A percentile compares a stretch with the other conserved stretches of the same genome.
phyloP scores from a whole-genome alignment of 2,888 invertebrate species.

The Andrena dorsata region DNA sequence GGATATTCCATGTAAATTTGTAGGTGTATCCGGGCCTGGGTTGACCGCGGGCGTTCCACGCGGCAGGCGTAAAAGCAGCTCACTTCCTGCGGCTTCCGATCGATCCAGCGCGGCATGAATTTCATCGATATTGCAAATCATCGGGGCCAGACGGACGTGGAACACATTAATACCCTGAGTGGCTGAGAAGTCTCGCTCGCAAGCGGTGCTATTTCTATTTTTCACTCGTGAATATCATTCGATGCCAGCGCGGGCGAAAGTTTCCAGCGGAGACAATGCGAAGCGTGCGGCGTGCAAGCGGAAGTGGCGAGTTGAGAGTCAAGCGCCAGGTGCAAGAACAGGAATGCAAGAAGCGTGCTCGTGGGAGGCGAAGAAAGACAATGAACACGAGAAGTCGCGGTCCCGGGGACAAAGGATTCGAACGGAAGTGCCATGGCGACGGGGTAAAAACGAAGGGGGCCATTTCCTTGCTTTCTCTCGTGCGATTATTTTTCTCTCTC shows the following conservation, averaged over 20 bases:
- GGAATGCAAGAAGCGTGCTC: constrained; percentile 21
- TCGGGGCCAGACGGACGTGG: too few species aligned
- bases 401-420: constrained; percentile 46
- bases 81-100: constrained; percentile 6
- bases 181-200: not conserved
- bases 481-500: constrained; percentile 39
- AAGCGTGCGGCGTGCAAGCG: constrained; percentile 8
- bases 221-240: not conserved
- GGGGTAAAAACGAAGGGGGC: constrained; percentile 38
- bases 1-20: constrained; percentile 32
- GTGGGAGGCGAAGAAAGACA: constrained; percentile 35
- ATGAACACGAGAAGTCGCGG: constrained; percentile 45
- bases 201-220: not conserved
- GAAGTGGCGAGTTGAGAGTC: constrained; percentile 37
- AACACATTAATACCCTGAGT: not conserved
- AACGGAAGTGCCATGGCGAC: constrained; percentile 40
- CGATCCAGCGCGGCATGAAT: not conserved
- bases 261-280: constrained; percentile 36
- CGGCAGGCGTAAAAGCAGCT: constrained; percentile 6
- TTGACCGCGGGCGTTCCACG: not conserved
- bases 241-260: constrained; percentile 11
- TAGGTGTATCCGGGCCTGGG: constrained; percentile 2
- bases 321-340: constrained; percentile 42
- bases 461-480: constrained; percentile 25
- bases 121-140: not conserved